Base-by-base conservation (phyloP, 2,888 invertebrate genomes). In the Heliconius hortense region DNA sequence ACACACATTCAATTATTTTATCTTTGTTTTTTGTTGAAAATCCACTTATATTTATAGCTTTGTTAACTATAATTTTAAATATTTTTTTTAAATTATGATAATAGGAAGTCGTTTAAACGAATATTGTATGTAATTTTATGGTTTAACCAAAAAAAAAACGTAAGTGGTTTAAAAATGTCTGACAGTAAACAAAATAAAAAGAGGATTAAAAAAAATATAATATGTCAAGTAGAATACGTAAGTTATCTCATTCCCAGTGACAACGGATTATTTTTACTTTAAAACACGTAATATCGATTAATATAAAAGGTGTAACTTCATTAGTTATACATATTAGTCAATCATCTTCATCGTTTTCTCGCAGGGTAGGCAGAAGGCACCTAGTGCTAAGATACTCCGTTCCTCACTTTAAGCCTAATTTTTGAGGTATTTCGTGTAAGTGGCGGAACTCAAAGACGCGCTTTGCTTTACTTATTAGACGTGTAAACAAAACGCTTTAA, bases 21-120 rank as follows among this genome's bases (percentile, higher is more conserved):
- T n/a, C 31, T 56, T 66, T 73, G 28, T 26, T 69, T 56, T 76
- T 76, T 76, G 31, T 63, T 69, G 21, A 53, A 56, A 69, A 69
- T 53, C n/a, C 2, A 69, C n/a, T 1, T 31, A 13, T 56, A 15
- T 24, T 31, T n/a, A 43, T 66, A 66, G 39, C 13, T 39, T 15
- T 1, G 48, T 68, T 31, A 31, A 69, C 68, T 56, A 56, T 56
- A 69, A 56, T 69, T 31, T 28, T n/a, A 35, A 31, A 39, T 69
- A n/a, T 68, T 68, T 68, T 67, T 11, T 28, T 21, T 3, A 11
- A n/a, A 24, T 8, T 39, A 35, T 53, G 13, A 56, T 56, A 31
- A 31, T 35, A 69, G 69, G 69, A 69, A 69, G 69, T 56, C 48
- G 28, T 68, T 48, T 28, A n/a, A 31, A 35, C 1, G 10, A 3